A percentile compares a stretch with the other conserved stretches of the same genome.
Evolutionary conservation across 1,140 invertebrate species (phyloP).

Genomic region (Sitophilus oryzae): DNA sequence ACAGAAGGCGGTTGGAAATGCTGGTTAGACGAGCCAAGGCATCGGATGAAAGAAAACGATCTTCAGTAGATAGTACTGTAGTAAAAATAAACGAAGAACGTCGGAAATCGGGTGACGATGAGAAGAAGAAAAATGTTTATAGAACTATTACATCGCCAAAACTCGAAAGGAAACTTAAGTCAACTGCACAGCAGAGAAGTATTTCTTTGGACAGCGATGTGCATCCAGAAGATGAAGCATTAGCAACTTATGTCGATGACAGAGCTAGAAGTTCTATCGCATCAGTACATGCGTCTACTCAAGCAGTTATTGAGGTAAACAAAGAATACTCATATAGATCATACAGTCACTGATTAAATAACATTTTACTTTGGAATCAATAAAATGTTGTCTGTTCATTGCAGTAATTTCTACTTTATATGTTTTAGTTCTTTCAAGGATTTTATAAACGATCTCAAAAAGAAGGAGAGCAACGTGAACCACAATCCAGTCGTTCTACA

Average conservation of each 20-base stretch:
- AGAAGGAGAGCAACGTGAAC: constrained; percentile 41
- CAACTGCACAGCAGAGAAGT: constrained; percentile 10
- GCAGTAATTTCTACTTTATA: no score
- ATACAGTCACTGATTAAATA: no score
- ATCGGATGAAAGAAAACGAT: constrained; percentile 4
- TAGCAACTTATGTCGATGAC: constrained; percentile 5
- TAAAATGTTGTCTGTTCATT: not conserved
- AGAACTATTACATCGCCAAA: constrained; percentile 14
- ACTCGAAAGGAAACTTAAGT: constrained; percentile 3
- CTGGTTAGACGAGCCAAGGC: not conserved
- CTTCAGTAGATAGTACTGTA: constrained; percentile 15
- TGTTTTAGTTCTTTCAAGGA: constrained; percentile 40
- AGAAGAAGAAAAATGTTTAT: constrained; percentile 18
- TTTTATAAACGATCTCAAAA: constrained; percentile 48
- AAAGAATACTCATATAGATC: no score
- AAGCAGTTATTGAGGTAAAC: constrained; percentile 18
- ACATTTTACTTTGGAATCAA: not conserved
- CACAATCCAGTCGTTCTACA: constrained; percentile 23
- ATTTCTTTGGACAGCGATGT: constrained; percentile 17
- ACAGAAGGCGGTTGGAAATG: constrained; percentile 12
- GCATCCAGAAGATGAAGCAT: constrained; percentile 10
- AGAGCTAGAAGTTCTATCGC: constrained; percentile 17
- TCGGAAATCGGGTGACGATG: constrained; percentile 17
- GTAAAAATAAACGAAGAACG: constrained; percentile 18
- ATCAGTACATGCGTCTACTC: constrained; percentile 19